Conservation (phyloP, 2,113 vertebrate species). For the Motacilla alba region DNA sequence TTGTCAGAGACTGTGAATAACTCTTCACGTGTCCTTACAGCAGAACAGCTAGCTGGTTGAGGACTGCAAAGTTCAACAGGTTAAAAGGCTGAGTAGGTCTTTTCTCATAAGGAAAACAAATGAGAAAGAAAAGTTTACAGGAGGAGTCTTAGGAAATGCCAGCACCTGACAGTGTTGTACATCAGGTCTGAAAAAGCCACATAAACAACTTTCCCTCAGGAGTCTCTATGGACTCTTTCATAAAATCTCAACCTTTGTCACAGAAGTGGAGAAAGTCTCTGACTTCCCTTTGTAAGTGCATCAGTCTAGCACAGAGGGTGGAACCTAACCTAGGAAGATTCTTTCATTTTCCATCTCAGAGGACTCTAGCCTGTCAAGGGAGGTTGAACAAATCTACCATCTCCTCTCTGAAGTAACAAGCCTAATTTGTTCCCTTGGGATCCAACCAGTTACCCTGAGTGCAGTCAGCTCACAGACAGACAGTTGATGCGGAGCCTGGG, state of each 20-base stretch:
- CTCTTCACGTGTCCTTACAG: not conserved
- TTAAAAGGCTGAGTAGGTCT: not conserved
- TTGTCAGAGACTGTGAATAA: not conserved
- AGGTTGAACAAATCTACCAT: not conserved
- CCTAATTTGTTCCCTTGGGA: not conserved
- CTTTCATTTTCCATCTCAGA: not conserved
- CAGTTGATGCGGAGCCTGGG: accelerated
- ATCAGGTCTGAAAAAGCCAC: not conserved
- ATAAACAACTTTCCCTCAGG: not conserved
- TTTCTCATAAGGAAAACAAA: not conserved
- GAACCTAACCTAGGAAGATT: not conserved
- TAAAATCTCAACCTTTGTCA: not conserved
- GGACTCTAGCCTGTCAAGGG: not conserved
- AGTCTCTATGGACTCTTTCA: not conserved
- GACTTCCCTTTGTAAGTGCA: not conserved
- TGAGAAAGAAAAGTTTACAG: not conserved
- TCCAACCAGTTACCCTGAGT: not conserved
- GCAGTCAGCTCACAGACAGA: not conserved
- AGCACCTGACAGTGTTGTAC: not conserved
- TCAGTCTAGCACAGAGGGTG: not conserved
- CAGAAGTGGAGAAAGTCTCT: not conserved
- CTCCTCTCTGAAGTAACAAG: not conserved
- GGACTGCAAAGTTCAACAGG: not conserved
- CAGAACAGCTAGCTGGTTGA: not conserved
- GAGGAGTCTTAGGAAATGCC: not conserved